Conservation (phyloP, 2,888 invertebrate species). For the Blastobasis adustella region DNA sequence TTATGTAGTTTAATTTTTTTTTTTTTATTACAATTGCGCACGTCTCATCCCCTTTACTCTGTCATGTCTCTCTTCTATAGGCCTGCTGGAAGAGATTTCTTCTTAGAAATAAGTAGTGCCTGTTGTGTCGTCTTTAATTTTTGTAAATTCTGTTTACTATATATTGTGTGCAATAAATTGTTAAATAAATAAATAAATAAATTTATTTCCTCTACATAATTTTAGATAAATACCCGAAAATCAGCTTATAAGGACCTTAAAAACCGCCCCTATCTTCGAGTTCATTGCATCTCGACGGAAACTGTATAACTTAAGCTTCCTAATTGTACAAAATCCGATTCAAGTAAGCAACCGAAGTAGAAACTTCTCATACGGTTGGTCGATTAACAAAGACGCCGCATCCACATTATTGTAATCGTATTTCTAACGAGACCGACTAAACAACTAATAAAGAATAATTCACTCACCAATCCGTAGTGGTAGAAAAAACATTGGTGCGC, state of each 20-base stretch:
- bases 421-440: constrained; percentile 43
- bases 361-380: constrained; percentile 53
- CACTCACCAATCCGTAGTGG: constrained; percentile 28
- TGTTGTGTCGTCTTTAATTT: no score
- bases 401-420: constrained; percentile 53
- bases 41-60: no score
- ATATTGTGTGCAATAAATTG: no score
- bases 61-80: no score
- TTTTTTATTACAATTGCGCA: no score
- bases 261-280: constrained; percentile 26
- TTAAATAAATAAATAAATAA: no score
- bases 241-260: constrained; percentile 3
- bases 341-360: constrained; percentile 48
- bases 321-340: constrained; percentile 65
- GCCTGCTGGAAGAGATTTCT: no score
- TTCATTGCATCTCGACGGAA: constrained; percentile 33
- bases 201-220: no score
- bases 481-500: background rate
- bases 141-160: no score
- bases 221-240: background rate
- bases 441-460: constrained; percentile 58
- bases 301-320: constrained; percentile 20
- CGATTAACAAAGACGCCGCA: constrained; percentile 36
- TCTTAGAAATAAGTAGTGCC: no score
- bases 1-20: no score